phyloP scores from a whole-genome alignment of 2,113 vertebrate genomes.

The Lamprologus sp. region DNA sequence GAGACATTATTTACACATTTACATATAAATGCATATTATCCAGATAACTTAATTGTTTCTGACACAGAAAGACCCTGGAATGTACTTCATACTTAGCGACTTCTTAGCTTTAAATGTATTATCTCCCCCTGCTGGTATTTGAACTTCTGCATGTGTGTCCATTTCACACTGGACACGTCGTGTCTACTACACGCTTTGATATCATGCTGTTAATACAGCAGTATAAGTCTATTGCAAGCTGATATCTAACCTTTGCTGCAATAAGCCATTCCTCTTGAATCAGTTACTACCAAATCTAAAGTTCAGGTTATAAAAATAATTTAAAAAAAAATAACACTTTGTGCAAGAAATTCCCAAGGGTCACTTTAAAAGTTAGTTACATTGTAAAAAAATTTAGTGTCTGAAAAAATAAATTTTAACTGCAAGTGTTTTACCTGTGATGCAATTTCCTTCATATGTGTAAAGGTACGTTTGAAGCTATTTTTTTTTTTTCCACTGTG shows the following conservation, averaged over 20 bases:
- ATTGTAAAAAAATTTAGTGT: background rate
- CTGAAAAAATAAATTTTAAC: background rate
- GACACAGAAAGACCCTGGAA: background rate
- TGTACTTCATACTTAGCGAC: background rate
- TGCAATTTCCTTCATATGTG: background rate
- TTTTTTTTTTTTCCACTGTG: background rate
- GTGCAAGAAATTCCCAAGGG: background rate
- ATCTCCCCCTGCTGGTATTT: background rate
- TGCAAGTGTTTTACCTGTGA: background rate
- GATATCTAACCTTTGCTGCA: background rate
- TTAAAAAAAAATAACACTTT: background rate
- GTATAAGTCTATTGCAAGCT: background rate
- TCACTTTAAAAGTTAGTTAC: background rate
- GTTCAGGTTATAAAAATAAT: background rate
- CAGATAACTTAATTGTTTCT: background rate
- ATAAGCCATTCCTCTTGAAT: background rate
- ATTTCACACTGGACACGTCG: background rate
- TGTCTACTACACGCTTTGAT: background rate
- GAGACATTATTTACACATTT: background rate
- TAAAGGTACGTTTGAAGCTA: background rate
- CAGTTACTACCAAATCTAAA: background rate
- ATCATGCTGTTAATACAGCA: background rate
- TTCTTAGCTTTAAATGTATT: background rate
- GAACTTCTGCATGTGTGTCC: background rate
- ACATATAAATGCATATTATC: background rate